These are phyloP conservation scores for Epinephelus malabaricus DNA, from an alignment of 2,797 vertebrate genomes.

Conservation along the genomic window DNA sequence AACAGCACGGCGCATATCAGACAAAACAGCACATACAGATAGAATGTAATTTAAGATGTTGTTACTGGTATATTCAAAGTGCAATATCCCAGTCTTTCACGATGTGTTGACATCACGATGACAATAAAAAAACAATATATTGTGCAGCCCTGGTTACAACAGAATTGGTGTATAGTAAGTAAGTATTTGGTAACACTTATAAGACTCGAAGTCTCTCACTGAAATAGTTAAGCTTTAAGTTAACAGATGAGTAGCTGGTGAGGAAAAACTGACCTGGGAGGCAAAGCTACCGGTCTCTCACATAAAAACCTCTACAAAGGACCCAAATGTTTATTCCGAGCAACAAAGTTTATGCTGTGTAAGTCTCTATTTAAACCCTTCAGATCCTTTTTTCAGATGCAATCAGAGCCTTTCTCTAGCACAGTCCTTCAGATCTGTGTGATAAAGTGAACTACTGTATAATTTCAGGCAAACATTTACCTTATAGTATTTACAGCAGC, in stretches of 20 bases:
- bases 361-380: slow-evolving; percentile 25
- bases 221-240: neutral
- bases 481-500: slow-evolving; percentile 25
- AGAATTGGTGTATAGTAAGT: neutral
- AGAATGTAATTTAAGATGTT: too few species aligned
- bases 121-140: too few species aligned
- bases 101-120: too few species aligned
- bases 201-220: neutral
- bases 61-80: too few species aligned
- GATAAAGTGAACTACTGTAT: slow-evolving; percentile 41
- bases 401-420: neutral
- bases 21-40: too few species aligned
- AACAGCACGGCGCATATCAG: too few species aligned
- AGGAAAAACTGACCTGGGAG: neutral
- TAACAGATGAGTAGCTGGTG: neutral
- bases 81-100: too few species aligned
- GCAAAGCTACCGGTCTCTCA: neutral
- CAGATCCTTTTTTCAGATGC: neutral
- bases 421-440: slow-evolving; percentile 26
- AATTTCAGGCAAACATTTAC: slow-evolving; percentile 45
- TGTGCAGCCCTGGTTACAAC: too few species aligned
- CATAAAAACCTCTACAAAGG: slow-evolving; percentile 3
- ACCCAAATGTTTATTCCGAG: slow-evolving; percentile 38
- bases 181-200: slow-evolving; percentile 3
- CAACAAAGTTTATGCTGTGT: slow-evolving; percentile 18